These are phyloP conservation scores for Cebuella pygmaea DNA, from an alignment of 2,797 vertebrate species.

Conservation along the genomic window DNA sequence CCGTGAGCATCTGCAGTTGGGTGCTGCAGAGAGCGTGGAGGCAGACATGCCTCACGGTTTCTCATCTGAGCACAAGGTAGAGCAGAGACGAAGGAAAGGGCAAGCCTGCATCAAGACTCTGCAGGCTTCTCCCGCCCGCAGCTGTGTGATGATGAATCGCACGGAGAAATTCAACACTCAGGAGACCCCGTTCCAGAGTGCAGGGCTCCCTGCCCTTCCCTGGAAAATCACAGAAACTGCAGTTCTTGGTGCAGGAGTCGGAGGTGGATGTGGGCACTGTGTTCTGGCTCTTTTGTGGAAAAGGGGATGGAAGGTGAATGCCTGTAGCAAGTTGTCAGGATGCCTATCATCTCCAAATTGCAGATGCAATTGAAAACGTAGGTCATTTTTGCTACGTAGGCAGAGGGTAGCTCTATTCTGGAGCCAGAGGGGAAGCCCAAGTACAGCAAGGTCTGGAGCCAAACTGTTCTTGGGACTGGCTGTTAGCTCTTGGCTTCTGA, in stretches of 20 bases:
- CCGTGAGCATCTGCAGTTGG: not conserved
- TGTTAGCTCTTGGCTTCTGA: not conserved
- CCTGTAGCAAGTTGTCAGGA: not conserved
- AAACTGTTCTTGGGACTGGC: not conserved
- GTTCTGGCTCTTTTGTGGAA: not conserved
- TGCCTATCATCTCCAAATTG: not conserved
- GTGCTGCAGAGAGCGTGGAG: not conserved
- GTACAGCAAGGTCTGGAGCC: not conserved
- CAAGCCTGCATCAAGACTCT: not conserved
- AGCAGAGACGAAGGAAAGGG: conserved; percentile 28
- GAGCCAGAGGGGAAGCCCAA: not conserved
- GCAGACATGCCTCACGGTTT: not conserved
- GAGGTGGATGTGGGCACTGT: not conserved
- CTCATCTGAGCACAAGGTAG: conserved; percentile 51
- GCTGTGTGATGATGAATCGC: not conserved
- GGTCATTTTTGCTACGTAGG: not conserved
- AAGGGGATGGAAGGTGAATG: not conserved
- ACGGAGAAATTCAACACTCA: not conserved
- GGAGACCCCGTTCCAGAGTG: not conserved
- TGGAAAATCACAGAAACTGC: not conserved
- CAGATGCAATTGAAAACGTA: not conserved
- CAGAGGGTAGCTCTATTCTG: not conserved
- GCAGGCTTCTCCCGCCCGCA: not conserved
- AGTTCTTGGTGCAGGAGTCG: not conserved
- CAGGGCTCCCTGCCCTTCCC: not conserved